phyloP scores from a whole-genome alignment of 2,888 invertebrate genomes.

The Papilio protenor region DNA sequence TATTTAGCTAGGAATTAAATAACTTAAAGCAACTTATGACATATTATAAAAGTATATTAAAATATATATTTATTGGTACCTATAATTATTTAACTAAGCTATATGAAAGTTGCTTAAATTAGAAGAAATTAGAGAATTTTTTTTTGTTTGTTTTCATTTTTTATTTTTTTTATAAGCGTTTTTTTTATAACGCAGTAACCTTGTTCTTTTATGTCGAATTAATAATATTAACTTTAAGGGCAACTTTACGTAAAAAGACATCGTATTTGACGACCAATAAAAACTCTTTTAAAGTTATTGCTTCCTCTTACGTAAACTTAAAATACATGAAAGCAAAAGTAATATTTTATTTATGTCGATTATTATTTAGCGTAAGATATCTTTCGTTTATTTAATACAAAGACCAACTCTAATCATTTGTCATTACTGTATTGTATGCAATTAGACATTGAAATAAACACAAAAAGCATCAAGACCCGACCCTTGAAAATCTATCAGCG shows the following conservation, averaged over 20 bases:
- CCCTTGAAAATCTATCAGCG: conserved; percentile 39
- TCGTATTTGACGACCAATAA: not conserved
- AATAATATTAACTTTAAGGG: not conserved
- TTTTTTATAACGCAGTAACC: no score
- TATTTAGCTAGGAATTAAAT: no score
- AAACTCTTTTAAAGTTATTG: not conserved
- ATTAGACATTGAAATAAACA: conserved; percentile 22
- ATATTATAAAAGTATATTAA: no score
- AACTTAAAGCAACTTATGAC: no score
- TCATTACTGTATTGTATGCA: conserved; percentile 1
- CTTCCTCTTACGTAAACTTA: not conserved
- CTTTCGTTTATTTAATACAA: not conserved
- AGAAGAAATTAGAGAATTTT: no score
- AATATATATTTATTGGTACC: no score
- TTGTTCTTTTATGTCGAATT: not conserved
- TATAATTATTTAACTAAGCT: no score
- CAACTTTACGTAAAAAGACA: not conserved
- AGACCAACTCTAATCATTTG: not conserved
- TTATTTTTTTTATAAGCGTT: no score
- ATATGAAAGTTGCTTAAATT: no score
- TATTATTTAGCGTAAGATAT: not conserved
- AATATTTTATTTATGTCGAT: not conserved
- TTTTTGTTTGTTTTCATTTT: no score
- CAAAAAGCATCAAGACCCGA: conserved; percentile 26
- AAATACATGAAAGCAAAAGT: not conserved